These are phyloP conservation scores for Rallus crepitans DNA, from an alignment of 2,797 vertebrate genomes.

Conservation along the genomic window DNA sequence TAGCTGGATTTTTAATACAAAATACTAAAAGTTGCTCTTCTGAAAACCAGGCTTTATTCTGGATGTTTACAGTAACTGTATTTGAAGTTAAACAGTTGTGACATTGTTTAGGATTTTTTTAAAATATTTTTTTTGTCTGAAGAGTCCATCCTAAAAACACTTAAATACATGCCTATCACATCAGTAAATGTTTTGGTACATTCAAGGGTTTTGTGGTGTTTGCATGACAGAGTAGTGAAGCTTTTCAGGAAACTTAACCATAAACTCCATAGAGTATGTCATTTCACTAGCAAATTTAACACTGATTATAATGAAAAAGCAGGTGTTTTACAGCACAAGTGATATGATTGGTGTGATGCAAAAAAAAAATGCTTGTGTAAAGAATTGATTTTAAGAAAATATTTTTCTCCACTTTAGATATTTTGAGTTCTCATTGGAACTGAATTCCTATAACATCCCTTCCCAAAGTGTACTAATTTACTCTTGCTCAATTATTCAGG, in stretches of 20 bases:
- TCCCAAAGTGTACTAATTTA: neutral
- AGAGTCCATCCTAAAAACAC: neutral
- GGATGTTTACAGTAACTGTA: neutral
- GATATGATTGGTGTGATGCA: neutral
- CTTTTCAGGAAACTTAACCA: neutral
- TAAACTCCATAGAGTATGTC: neutral
- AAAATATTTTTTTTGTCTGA: neutral
- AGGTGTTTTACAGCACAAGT: neutral
- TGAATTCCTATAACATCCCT: neutral
- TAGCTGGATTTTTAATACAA: neutral
- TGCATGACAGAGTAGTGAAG: neutral
- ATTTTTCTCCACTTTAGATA: neutral
- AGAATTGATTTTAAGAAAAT: neutral
- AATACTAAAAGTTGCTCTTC: neutral
- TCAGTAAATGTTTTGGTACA: neutral
- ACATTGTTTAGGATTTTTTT: neutral
- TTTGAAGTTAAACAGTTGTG: neutral
- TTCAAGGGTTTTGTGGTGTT: neutral
- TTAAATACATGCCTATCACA: neutral
- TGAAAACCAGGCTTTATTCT: neutral
- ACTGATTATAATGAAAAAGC: neutral
- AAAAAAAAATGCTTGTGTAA: neutral
- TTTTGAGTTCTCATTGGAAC: neutral
- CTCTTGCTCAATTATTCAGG: neutral
- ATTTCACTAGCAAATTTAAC: neutral